Evolutionary conservation across 2,113 vertebrate species (phyloP).

Genomic region (Gobiocypris rarus): DNA sequence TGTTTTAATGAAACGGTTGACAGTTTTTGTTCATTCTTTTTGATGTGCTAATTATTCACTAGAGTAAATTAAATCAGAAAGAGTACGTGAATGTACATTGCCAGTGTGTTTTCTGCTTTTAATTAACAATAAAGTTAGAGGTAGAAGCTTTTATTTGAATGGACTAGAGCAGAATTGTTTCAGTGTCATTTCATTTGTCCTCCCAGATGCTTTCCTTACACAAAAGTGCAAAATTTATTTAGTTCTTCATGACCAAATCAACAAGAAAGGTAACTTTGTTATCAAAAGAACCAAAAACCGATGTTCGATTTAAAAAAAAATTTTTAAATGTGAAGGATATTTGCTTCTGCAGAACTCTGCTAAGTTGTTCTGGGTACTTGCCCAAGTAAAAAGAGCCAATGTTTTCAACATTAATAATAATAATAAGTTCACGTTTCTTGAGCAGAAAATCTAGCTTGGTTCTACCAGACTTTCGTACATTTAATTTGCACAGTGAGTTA

Average conservation of each 20-base stretch:
- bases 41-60: slow-evolving; percentile 34
- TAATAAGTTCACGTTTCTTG: no score
- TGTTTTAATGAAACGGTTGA: slow-evolving; percentile 25
- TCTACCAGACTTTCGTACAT: no score
- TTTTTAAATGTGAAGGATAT: neutral
- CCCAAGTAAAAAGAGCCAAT: no score
- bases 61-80: slow-evolving; percentile 18
- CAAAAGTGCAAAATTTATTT: neutral
- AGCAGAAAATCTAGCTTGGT: no score
- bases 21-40: slow-evolving; percentile 16
- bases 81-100: slow-evolving; percentile 5
- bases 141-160: neutral
- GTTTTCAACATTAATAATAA: no score
- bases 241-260: neutral
- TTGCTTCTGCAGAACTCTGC: neutral
- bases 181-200: neutral
- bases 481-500: no score
- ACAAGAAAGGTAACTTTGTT: neutral
- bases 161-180: neutral
- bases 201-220: neutral
- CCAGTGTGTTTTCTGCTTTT: neutral
- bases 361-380: no score
- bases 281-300: neutral
- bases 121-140: neutral
- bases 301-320: no score